Base-by-base conservation (phyloP, 2,888 invertebrate genomes). In the Eledona agricola region DNA sequence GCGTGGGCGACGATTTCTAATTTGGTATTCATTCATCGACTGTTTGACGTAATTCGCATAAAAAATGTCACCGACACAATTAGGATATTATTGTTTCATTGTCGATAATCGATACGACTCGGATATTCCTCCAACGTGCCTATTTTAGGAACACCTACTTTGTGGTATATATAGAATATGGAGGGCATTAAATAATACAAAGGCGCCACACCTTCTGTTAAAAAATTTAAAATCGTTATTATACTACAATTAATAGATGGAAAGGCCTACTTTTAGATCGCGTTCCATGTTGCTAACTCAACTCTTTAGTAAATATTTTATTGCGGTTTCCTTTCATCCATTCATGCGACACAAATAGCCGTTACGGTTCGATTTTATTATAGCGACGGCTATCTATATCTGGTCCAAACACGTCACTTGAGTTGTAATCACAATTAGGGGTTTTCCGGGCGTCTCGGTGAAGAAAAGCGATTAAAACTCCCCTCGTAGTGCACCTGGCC, bases 231-330 rank as follows among this genome's bases (percentile, higher is more conserved):
- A 26, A 17, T 40, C 40, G 15, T 28, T 40, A 15, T 28, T 26
- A 2, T 9, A 28, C 28, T 9, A 28, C 28, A 3, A 15, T 28
- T 26, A 15, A 28, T 40, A 9, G 2, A 40, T 40, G 1, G 10
- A 15, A 13, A 38, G 12, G 11, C 28, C 40, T 16, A 17, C 28
- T 28, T 40, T 15, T 28, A 40, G 40, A 40, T 28, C 9, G 22
- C 20, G 35, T 37, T 19, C 17, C 20, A 40, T 16, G 28, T 10
- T 19, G 11, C 4, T 28, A 28, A 28, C n/a, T n/a, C n/a, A n/a
- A n/a, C n/a, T n/a, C n/a, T n/a, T 40, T 17, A 19, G 38, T 40
- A 20, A 40, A 40, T 40, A 40, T 28, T 40, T 40, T 40, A 40
- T 40, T 7, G 17, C 16, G 10, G 10, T 6, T 40, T 28, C 4